phyloP scores from a whole-genome alignment of 2,113 vertebrate species.

The Sinocyclocheilus grahami region DNA sequence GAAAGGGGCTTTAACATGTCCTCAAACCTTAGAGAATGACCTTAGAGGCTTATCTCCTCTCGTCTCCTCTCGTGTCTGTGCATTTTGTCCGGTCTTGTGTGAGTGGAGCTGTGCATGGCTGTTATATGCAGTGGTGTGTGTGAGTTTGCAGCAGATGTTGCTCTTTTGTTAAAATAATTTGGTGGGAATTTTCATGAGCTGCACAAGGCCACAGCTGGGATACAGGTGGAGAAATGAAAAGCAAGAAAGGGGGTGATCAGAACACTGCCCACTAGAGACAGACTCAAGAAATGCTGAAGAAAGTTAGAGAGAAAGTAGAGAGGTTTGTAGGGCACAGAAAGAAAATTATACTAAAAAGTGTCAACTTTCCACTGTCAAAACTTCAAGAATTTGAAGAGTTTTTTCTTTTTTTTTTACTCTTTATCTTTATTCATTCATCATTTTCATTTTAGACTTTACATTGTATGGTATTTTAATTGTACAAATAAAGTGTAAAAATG shows the following conservation, averaged over 20 bases:
- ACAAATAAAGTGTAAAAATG: neutral
- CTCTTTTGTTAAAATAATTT: constrained; percentile 72
- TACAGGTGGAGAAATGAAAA: constrained; percentile 68
- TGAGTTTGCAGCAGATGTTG: constrained; percentile 65
- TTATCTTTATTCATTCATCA: neutral
- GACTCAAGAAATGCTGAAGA: neutral
- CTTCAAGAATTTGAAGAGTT: neutral
- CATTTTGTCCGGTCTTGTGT: neutral
- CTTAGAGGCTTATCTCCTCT: neutral
- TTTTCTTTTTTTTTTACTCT: neutral
- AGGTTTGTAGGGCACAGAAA: neutral
- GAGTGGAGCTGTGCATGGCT: constrained; percentile 10
- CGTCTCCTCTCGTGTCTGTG: too few relatives aligned
- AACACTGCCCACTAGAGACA: constrained; percentile 1
- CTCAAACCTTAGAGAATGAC: neutral
- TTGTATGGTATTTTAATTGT: neutral
- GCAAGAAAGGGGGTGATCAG: neutral
- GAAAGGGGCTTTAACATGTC: neutral
- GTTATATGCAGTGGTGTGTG: neutral
- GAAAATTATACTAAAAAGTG: neutral
- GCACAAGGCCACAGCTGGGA: constrained; percentile 70
- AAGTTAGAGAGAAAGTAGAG: neutral
- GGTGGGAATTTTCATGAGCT: constrained; percentile 75
- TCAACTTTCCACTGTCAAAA: neutral
- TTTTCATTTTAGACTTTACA: neutral